Base-by-base conservation (phyloP, 2,113 vertebrate species). In the Gymnocephalus cernua region DNA sequence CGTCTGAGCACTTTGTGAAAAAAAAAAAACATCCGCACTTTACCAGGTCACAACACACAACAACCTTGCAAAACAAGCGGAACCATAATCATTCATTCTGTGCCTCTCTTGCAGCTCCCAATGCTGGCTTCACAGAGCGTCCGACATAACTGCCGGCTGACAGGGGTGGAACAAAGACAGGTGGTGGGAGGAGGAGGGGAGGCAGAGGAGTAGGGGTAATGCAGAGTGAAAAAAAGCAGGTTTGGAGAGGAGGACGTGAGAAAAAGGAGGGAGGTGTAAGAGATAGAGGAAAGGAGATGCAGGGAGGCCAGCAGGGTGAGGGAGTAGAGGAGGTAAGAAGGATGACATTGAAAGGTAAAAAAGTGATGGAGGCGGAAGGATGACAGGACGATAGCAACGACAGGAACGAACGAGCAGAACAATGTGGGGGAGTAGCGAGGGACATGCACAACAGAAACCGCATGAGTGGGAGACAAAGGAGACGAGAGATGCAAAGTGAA, bases 11-110 rank as follows among this genome's bases (percentile, higher is more conserved):
- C 74, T 86, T 82, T 83, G 77, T 65, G n/a, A 62, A 29, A 53
- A 58, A 68, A 58, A 67, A 57, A 72, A 84, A 50, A 44, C 78
- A 87, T 78, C 71, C n/a, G 27, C 6, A 25, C 71, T 61, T 54
- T 86, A 88, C 83, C 86, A 83, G 85, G 85, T 89, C 88, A 88
- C 73, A 88, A 87, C 75, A 86, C 73, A 86, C 78, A 83, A 71
- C 70, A 77, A 80, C 62, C 67, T 65, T 78, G 71, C 72, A 83
- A 83, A 83, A 85, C 86, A 88, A 72, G 75, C 78, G 70, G 16
- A 75, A 79, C 72, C 78, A 86, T 85, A 79, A 76, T 85, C 68
- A 80, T 85, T 85, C 85, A 86, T 77, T 78, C 70, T 25, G 51
- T 62, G 74, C 74, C 75, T 74, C 68, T n/a, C 27, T 67, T 58